Evolutionary conservation across 2,113 vertebrate genomes (phyloP).

Genomic region (Suricata suricatta): DNA sequence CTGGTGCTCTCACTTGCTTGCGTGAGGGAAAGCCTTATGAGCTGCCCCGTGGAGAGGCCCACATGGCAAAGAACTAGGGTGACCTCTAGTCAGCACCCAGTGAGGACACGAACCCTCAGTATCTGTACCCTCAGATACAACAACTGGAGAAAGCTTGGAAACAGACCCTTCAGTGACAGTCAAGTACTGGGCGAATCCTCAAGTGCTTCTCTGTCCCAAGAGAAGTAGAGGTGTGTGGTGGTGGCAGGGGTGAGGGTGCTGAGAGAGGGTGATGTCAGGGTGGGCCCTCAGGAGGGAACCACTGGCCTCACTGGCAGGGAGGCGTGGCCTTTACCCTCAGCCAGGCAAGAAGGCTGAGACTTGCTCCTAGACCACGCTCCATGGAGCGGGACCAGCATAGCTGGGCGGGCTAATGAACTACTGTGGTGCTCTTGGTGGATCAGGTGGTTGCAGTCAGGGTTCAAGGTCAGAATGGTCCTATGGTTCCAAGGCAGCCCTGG

Average conservation of each 20-base stretch:
- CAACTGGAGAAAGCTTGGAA: background rate
- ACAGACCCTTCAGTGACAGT: background rate
- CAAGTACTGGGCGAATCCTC: background rate
- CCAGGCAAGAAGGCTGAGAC: background rate
- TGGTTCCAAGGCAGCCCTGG: background rate
- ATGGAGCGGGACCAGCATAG: background rate
- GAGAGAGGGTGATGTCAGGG: background rate
- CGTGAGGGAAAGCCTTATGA: background rate
- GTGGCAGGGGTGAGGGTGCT: background rate
- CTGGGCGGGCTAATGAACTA: background rate
- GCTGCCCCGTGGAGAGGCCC: background rate
- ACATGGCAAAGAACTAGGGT: background rate
- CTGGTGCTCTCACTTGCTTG: background rate
- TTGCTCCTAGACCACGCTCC: background rate
- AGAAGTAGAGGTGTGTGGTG: background rate
- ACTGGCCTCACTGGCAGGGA: background rate
- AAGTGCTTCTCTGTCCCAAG: background rate
- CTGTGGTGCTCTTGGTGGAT: fast-evolving
- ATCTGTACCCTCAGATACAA: background rate
- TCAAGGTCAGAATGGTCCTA: background rate
- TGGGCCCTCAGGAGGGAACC: background rate
- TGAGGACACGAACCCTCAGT: background rate
- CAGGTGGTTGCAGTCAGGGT: background rate
- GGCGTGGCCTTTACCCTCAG: background rate
- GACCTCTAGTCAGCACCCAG: background rate